Evolutionary conservation across 2,113 vertebrate species (phyloP).

Genomic region (Eonycteris spelaea): DNA sequence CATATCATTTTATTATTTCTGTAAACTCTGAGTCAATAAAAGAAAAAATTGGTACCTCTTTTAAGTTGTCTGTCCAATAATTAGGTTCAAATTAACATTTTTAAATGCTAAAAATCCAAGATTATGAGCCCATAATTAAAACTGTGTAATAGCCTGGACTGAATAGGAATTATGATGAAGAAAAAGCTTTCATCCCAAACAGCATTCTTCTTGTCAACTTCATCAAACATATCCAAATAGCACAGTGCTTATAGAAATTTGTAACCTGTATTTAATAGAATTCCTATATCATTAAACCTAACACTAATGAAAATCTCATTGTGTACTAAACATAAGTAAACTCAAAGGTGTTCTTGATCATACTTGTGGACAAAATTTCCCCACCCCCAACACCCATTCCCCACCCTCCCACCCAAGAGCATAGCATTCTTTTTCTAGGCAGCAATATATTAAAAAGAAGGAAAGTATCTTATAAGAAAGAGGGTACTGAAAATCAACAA

Average conservation of each 20-base stretch:
- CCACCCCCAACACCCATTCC: neutral
- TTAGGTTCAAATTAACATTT: neutral
- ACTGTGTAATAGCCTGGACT: neutral
- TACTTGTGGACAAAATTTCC: neutral
- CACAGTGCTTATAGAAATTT: neutral
- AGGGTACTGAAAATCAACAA: neutral
- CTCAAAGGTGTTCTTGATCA: neutral
- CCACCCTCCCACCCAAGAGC: neutral
- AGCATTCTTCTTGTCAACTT: neutral
- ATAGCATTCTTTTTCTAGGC: neutral
- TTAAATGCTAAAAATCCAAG: conserved; percentile 37
- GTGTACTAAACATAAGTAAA: neutral
- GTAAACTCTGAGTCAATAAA: conserved; percentile 53
- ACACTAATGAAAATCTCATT: neutral
- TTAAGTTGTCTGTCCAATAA: conserved; percentile 34
- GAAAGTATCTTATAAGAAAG: neutral
- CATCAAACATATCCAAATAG: conserved; percentile 1
- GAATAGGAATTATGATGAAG: neutral
- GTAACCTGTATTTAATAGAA: neutral
- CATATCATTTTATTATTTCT: conserved; percentile 48
- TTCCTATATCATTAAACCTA: conserved; percentile 16
- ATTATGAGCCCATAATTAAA: neutral
- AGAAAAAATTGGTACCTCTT: neutral
- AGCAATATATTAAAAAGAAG: neutral
- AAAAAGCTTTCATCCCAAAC: neutral